Percentiles rank a stretch among this genome's conserved stretches.
phyloP scores from a whole-genome alignment of 1,140 invertebrate species.

The Hyposmocoma kahamanoa region DNA sequence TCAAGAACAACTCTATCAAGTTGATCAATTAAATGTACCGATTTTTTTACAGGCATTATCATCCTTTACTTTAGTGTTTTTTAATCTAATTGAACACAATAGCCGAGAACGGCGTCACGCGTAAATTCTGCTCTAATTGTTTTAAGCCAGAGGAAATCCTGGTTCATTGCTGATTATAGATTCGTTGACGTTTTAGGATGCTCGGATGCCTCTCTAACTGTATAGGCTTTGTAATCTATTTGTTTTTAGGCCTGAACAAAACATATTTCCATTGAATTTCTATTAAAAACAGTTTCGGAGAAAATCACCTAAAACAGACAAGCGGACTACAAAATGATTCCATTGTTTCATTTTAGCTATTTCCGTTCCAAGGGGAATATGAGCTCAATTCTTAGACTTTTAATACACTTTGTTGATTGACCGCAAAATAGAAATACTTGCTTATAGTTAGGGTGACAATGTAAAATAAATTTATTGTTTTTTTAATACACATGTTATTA shows the following conservation, averaged over 20 bases:
- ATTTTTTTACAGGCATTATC: not conserved
- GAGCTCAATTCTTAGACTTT: no score
- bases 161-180: conserved; percentile 23
- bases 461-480: not conserved
- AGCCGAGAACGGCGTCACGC: conserved; percentile 23
- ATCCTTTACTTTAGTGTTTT: conserved; percentile 22
- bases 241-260: not conserved
- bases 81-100: conserved; percentile 31
- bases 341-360: no score
- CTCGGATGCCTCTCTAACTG: not conserved
- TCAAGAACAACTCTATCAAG: not conserved
- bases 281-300: no score
- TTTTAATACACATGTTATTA: not conserved
- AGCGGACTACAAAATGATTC: no score
- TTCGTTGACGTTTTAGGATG: not conserved
- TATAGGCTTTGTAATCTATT: not conserved
- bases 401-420: not conserved
- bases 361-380: no score
- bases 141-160: conserved; percentile 45
- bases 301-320: no score
- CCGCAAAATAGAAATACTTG: not conserved
- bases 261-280: no score
- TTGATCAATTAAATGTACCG: not conserved
- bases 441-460: not conserved
- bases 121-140: conserved; percentile 22